Conservation (phyloP, 2,888 invertebrate genomes). For the Hylaea fasciaria region DNA sequence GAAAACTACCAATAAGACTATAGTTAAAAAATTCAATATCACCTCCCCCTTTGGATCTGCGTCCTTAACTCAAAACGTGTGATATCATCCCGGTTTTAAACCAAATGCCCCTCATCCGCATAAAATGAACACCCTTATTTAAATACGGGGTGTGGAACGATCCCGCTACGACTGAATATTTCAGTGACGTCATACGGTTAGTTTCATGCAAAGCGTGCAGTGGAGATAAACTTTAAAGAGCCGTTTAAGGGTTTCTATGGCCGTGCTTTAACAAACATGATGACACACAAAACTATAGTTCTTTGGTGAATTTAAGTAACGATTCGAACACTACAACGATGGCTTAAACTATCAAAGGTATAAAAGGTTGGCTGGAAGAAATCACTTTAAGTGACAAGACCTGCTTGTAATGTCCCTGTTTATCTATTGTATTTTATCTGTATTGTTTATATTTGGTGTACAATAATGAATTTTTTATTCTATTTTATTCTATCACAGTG, state of each 20-base stretch:
- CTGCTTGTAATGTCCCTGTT: too few species aligned
- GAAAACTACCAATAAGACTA: too few species aligned
- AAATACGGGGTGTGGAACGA: conserved; percentile 27
- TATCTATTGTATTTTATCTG: too few species aligned
- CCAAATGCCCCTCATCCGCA: conserved; percentile 17
- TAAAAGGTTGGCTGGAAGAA: too few species aligned
- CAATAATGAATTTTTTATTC: too few species aligned
- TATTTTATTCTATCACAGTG: too few species aligned
- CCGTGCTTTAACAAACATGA: background rate
- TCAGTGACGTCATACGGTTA: background rate
- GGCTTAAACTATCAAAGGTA: too few species aligned
- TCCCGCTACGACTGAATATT: conserved; percentile 2
- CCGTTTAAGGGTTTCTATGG: background rate
- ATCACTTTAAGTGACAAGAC: too few species aligned
- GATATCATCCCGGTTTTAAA: conserved; percentile 7
- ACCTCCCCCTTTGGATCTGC: background rate
- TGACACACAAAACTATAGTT: background rate
- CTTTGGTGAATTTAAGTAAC: background rate
- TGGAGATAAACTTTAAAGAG: background rate
- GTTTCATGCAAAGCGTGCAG: background rate
- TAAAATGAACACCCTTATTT: conserved; percentile 36
- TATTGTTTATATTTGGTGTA: too few species aligned
- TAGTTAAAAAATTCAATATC: too few species aligned
- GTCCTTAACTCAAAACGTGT: background rate
- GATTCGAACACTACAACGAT: too few species aligned